Percentiles rank a stretch among this genome's conserved stretches.
Evolutionary conservation across 2,888 invertebrate species (phyloP).

Genomic region (Zelleria hepariella): DNA sequence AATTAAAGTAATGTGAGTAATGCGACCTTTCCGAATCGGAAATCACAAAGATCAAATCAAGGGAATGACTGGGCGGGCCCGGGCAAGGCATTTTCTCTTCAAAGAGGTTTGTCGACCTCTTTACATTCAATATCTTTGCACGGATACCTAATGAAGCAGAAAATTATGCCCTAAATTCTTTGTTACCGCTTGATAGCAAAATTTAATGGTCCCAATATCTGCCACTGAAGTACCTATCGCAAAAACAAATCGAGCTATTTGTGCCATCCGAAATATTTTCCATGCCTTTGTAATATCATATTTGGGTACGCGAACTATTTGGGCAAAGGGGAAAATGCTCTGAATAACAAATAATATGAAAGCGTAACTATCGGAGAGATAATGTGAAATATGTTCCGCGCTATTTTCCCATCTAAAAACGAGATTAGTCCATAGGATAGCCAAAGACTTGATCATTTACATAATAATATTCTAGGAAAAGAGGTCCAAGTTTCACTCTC

Average conservation of each 20-base stretch:
- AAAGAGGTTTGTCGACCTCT: neutral
- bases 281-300: no score
- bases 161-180: no score
- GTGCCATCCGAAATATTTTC: no score
- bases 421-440: neutral
- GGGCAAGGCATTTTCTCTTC: neutral
- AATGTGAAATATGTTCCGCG: neutral
- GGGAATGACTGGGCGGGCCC: neutral
- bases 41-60: neutral
- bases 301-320: neutral
- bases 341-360: neutral
- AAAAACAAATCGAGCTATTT: no score
- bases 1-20: neutral
- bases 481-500: slow-evolving; percentile 30
- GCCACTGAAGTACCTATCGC: no score
- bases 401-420: neutral
- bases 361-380: neutral
- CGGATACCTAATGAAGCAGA: neutral
- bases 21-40: neutral
- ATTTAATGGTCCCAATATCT: no score
- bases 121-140: neutral
- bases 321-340: neutral
- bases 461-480: slow-evolving; percentile 33
- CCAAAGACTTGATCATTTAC: slow-evolving; percentile 20
- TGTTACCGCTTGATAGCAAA: no score